phyloP scores from a whole-genome alignment of 2,113 vertebrate species.

The Cygnus atratus region DNA sequence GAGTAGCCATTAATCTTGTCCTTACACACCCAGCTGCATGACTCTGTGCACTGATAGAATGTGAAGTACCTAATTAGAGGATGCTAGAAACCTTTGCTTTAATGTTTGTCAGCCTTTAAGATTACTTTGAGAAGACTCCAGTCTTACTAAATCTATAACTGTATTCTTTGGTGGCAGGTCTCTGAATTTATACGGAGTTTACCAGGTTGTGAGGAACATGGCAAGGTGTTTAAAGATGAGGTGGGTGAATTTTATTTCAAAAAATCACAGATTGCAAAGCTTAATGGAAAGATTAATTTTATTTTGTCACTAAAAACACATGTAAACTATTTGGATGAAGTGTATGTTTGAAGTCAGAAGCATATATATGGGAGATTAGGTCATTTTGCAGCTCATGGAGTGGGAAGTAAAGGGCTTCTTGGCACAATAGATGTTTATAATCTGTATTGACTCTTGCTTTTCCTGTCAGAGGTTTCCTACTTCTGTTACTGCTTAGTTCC shows the following conservation, averaged over 20 bases:
- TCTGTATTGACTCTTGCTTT: background rate
- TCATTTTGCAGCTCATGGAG: background rate
- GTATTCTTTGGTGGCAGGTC: constrained; percentile 72
- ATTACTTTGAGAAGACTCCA: background rate
- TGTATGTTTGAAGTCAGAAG: background rate
- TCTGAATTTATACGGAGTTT: constrained; percentile 87
- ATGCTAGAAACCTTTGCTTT: background rate
- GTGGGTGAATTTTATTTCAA: constrained; percentile 67
- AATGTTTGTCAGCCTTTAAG: background rate
- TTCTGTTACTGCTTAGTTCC: background rate
- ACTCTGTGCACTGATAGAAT: background rate
- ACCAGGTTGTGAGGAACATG: constrained; percentile 86
- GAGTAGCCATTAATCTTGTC: background rate
- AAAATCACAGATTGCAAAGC: background rate
- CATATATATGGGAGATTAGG: background rate
- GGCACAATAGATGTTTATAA: background rate
- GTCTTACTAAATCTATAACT: background rate
- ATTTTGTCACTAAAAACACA: background rate
- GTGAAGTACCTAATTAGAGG: background rate
- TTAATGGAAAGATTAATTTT: background rate
- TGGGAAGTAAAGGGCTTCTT: background rate
- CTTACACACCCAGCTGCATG: background rate
- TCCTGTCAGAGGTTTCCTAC: background rate
- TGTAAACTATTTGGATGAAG: background rate
- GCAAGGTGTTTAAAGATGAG: constrained; percentile 88